Conservation (phyloP, 1,140 invertebrate species). For the Hesperophylax magnus region DNA sequence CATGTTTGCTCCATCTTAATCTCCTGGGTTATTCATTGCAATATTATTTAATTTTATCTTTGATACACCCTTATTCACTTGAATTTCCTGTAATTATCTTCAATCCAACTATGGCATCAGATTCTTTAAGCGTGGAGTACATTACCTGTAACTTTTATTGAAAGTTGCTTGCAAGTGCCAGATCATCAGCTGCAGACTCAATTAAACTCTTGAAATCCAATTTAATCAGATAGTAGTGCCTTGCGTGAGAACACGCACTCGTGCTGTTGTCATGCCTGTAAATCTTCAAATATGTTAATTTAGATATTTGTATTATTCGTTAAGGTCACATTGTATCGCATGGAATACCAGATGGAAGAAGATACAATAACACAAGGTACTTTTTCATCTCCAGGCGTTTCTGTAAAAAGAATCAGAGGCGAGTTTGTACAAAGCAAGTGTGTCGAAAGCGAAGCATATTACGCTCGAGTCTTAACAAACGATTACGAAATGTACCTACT, state of each 20-base stretch:
- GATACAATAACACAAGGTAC: background rate
- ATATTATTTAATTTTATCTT: too few relatives aligned
- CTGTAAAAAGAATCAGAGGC: background rate
- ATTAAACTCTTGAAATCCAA: conserved; percentile 21
- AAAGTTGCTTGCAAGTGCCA: background rate
- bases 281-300: background rate
- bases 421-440: background rate
- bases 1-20: too few relatives aligned
- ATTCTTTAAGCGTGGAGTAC: too few relatives aligned
- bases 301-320: background rate
- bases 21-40: too few relatives aligned
- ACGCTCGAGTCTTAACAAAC: background rate
- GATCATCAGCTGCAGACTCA: conserved; percentile 5
- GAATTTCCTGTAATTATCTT: too few relatives aligned
- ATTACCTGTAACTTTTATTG: background rate
- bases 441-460: background rate
- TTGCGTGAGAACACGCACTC: background rate
- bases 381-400: background rate
- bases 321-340: background rate
- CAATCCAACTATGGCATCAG: too few relatives aligned
- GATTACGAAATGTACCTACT: background rate
- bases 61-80: too few relatives aligned
- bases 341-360: background rate
- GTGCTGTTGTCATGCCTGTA: background rate
- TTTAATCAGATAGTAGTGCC: background rate